A percentile compares a stretch with the other conserved stretches of the same genome.
Evolutionary conservation across 1,140 invertebrate genomes (phyloP).

Genomic region (Charaxes varanes): DNA sequence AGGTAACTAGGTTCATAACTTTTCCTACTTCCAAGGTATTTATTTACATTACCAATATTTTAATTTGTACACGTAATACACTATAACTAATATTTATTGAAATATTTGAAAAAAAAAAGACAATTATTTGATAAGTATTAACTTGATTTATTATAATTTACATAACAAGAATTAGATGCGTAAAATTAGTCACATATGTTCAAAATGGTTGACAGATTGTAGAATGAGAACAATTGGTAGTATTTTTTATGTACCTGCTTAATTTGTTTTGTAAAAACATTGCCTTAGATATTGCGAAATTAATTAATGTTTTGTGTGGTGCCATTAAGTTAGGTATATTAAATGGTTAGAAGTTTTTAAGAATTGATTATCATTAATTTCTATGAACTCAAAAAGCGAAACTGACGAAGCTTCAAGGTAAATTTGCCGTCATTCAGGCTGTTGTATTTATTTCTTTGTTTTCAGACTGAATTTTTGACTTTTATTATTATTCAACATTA

Average conservation of each 20-base stretch:
- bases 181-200: conserved; percentile 24
- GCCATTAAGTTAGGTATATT: conserved; percentile 38
- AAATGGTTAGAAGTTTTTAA: conserved; percentile 37
- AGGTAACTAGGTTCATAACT: no score
- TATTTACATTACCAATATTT: no score
- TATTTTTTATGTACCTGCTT: conserved; percentile 46
- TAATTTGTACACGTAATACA: no score
- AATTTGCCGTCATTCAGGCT: conserved; percentile 33
- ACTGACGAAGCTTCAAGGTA: conserved; percentile 75
- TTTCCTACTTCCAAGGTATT: no score
- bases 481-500: no score
- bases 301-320: conserved; percentile 35
- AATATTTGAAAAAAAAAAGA: no score
- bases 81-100: no score
- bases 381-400: conserved; percentile 73
- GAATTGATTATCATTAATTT: conserved; percentile 50
- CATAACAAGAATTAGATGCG: no score
- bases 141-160: no score
- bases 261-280: conserved; percentile 45
- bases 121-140: no score
- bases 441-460: conserved; percentile 13
- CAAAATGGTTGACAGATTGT: conserved; percentile 51
- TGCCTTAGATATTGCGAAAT: conserved; percentile 22
- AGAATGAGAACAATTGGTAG: conserved; percentile 40
- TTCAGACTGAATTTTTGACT: not conserved